Conservation (phyloP, 2,113 vertebrate genomes). For the Taxidea taxus region DNA sequence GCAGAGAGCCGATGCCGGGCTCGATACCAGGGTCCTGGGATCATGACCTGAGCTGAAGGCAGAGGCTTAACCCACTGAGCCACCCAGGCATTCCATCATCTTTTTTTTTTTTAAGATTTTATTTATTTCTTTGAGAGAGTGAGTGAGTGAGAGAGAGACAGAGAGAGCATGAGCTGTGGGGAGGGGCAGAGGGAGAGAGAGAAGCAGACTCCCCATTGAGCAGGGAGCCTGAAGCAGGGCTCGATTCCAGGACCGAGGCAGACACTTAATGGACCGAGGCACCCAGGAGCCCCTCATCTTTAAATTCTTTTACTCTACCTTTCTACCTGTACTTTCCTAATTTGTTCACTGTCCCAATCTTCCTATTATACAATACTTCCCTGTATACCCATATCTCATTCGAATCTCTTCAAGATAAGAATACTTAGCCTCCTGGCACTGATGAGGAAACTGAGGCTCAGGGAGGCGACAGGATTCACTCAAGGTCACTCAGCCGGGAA, state of each 20-base stretch:
- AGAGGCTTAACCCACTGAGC: too few relatives aligned
- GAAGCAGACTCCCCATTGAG: background rate
- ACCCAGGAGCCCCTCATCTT: background rate
- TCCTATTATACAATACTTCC: constrained; percentile 39
- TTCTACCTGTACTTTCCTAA: background rate
- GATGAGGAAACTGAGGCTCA: constrained; percentile 43
- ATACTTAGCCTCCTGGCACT: background rate
- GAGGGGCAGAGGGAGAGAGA: background rate
- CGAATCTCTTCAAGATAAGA: constrained; percentile 15
- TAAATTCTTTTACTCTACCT: background rate
- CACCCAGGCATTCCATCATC: too few relatives aligned
- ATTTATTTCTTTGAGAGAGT: background rate
- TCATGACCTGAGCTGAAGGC: too few relatives aligned
- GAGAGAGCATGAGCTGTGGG: background rate
- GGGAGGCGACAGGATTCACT: background rate
- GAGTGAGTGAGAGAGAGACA: too few relatives aligned
- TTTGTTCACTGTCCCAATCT: background rate
- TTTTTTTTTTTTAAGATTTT: background rate
- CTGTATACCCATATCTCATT: background rate
- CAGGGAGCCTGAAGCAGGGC: background rate
- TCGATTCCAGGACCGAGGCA: background rate
- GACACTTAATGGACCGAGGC: background rate
- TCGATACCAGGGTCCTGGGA: too few relatives aligned
- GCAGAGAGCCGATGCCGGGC: too few relatives aligned
- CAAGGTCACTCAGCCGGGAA: background rate